Evolutionary conservation across 1,140 invertebrate genomes (phyloP), one percentile per base, ranked within the genome.

Genomic region (Scaptomyza hsui): DNA sequence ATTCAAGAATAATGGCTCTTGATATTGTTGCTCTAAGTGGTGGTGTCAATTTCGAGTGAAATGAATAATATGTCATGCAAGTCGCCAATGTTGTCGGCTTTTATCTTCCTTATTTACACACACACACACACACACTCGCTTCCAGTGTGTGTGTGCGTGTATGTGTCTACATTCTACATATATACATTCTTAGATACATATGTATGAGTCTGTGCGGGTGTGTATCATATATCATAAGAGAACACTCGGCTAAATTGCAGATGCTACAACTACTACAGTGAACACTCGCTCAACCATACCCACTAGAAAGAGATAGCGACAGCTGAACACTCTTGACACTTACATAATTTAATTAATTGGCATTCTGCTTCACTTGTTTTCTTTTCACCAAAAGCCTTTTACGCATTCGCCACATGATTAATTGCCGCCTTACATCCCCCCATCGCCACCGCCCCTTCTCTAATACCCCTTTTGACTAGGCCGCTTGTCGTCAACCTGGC

Each of bases 1-100:
- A 62, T 62, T 71, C 76, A 71, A 71, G 77, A 79, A 79, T 79
- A 75, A 79, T 79, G 76, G 65, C 60, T 72, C 77, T 61, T 75
- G 77, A 79, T 79, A 79, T 79, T 75, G 77, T 79, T 79, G 71
- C 56, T 75, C 67, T 57, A 79, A 79, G 77, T 79, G 77, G 78
- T 79, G 75, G 77, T 75, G 76, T 79, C 77, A 75, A 79, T 79
- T 79, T 79, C 76, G 19, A 79, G 77, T 55, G 77, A 75, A 79
- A 79, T 80, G 72, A 79, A 79, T 79, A 79, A 79, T 79, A 79
- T 74, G 76, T 79, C 64, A 78, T 78, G 63, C 56, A 49, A 73
- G 75, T 77, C 48, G 73, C 29, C 67, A 53, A 59, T 61, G 69
- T 49, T 74, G 75, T 68, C 52, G 75, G 56, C 69, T 69, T 73